Evolutionary conservation across 1,140 invertebrate species (phyloP), one percentile per base, ranked within the genome.

Genomic region (Drosophila ohnishii): DNA sequence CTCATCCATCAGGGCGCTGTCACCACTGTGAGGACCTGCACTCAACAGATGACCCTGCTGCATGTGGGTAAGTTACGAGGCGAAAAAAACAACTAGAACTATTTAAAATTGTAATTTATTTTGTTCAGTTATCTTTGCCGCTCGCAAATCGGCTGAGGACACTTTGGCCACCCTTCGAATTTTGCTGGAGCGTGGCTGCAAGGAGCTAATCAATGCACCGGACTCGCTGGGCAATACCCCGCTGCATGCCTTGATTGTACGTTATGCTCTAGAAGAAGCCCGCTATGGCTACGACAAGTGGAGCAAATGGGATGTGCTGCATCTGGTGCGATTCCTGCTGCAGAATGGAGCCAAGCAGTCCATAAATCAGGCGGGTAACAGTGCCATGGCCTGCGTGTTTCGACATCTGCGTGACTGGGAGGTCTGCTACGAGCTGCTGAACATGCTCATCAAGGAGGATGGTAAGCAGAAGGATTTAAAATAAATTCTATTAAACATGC

Each of bases 331-430:
- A 4, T 94, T 94, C 78, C 79, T 95, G 19, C 91, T 95, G 25
- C 94, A 94, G 78, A 94, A 94, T 75, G 95, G 95, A 34, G 95
- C 94, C 19, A 93, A 93, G 62, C 94, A 93, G 22, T 95, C 94
- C 25, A 95, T 95, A 39, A 96, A 96, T 90, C 94, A 95, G 73
- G 91, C 93, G 3, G 95, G 95, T 14, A 96, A 96, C 91, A 95
- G 94, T 62, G 95, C 95, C 9, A 91, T 96, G 44, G 95, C 95
- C 5, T 95, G 95, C 82, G 95, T 95, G 3, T 91, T 96, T 63
- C 91, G 95, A n/a, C 95, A 96, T 90, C 93, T 96, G 9, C 90
- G 94, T n/a, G 95, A 96, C 83, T 96, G 95, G 95, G 95, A 96
- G 83, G 95, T 96, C 61, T 94, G 95, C 51, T 95, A 95, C 88